A percentile compares a stretch with the other conserved stretches of the same genome.
phyloP scores from a whole-genome alignment of 2,113 vertebrate genomes.

The Malurus melanocephalus region DNA sequence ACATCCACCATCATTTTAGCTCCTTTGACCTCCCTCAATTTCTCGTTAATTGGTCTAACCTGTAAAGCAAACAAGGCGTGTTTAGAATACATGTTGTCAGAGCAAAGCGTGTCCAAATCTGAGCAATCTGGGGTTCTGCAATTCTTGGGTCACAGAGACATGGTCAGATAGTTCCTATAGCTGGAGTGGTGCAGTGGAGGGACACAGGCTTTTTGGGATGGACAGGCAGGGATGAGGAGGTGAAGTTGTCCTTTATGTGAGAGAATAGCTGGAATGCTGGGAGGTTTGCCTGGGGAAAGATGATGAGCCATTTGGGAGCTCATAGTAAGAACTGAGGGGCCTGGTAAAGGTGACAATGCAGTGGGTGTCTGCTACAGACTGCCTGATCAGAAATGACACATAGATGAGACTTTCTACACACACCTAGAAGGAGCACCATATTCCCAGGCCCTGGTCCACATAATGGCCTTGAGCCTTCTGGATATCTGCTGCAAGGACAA shows the following conservation, averaged over 20 bases:
- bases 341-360: not conserved
- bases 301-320: not conserved
- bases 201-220: not conserved
- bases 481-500: not conserved
- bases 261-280: not conserved
- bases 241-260: not conserved
- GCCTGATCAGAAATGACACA: not conserved
- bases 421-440: not conserved
- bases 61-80: slow-evolving; percentile 41
- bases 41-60: slow-evolving; percentile 88
- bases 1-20: slow-evolving; percentile 91
- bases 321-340: not conserved
- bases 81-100: not conserved
- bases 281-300: not conserved
- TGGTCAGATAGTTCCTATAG: not conserved
- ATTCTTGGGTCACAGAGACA: not conserved
- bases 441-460: not conserved
- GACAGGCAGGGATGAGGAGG: accelerated
- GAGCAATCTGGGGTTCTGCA: not conserved
- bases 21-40: slow-evolving; percentile 84
- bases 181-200: not conserved
- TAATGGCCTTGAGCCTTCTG: accelerated
- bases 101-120: not conserved
- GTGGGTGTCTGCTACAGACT: not conserved
- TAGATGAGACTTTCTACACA: not conserved